Evolutionary conservation across 1,140 invertebrate genomes (phyloP).

Genomic region (Pseudomyrmex cubaensis): DNA sequence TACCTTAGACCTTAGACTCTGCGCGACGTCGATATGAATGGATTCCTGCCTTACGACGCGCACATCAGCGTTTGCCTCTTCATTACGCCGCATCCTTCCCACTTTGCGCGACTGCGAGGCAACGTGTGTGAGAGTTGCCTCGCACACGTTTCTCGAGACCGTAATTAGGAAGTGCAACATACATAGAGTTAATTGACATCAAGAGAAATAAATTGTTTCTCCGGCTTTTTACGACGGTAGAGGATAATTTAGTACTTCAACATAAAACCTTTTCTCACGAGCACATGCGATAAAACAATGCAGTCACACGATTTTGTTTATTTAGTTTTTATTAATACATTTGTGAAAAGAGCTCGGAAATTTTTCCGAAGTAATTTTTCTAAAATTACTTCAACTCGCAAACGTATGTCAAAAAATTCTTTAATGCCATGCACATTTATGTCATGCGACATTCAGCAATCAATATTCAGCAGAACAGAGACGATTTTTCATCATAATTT

Average conservation of each 20-base stretch:
- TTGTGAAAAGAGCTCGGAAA: neutral
- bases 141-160: neutral
- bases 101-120: neutral
- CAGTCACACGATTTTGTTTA: no score
- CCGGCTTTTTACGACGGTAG: no score
- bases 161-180: conserved; percentile 13
- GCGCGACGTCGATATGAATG: conserved; percentile 29
- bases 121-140: conserved; percentile 30
- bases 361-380: neutral
- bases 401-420: conserved; percentile 20
- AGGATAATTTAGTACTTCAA: no score
- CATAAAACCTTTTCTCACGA: no score
- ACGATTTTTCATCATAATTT: conserved; percentile 39
- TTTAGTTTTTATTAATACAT: no score
- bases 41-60: neutral
- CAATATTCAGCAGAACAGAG: conserved; percentile 29
- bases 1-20: neutral
- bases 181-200: neutral
- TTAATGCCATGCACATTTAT: conserved; percentile 21
- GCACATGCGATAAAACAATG: no score
- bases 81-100: neutral
- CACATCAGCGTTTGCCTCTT: conserved; percentile 17
- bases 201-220: no score
- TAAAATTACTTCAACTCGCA: conserved; percentile 23
- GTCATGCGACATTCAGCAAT: conserved; percentile 4